A percentile compares a stretch with the other conserved stretches of the same genome.
phyloP scores from a whole-genome alignment of 2,888 invertebrate genomes.

The Drosophila multiciliata region DNA sequence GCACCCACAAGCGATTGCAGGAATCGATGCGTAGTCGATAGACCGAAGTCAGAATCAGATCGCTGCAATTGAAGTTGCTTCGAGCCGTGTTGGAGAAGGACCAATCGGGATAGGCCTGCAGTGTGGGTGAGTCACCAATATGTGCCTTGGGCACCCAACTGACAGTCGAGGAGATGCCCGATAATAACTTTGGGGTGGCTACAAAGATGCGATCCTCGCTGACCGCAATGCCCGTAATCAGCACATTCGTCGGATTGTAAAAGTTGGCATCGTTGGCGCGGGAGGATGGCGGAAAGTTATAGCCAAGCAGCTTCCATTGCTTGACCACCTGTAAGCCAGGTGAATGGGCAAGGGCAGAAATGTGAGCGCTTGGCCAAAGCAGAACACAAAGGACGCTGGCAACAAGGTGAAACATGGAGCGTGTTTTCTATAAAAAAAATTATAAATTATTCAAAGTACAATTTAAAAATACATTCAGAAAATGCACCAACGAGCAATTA shows the following conservation, averaged over 20 bases:
- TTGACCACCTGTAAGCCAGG: constrained; percentile 87
- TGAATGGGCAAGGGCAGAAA: constrained; percentile 18
- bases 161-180: constrained; percentile 91
- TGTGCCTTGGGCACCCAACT: constrained; percentile 89
- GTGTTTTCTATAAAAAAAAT: constrained; percentile 20
- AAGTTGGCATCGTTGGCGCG: constrained; percentile 86
- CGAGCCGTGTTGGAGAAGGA: constrained; percentile 90
- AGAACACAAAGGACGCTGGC: constrained; percentile 37
- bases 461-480: background rate
- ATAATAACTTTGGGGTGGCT: constrained; percentile 90
- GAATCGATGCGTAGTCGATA: constrained; percentile 91
- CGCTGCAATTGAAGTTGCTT: constrained; percentile 90
- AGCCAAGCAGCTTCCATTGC: constrained; percentile 90
- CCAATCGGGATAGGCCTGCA: constrained; percentile 91
- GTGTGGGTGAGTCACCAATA: constrained; percentile 89
- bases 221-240: constrained; percentile 91
- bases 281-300: constrained; percentile 88
- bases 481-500: background rate
- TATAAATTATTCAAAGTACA: background rate
- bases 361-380: constrained; percentile 32
- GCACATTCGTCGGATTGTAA: constrained; percentile 88
- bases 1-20: constrained; percentile 93
- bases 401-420: constrained; percentile 48
- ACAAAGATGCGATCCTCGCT: constrained; percentile 90
- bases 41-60: constrained; percentile 91